Evolutionary conservation across 2,113 vertebrate genomes (phyloP), one percentile per base, ranked within the genome.

Genomic region (Oncorhynchus kisutch): DNA sequence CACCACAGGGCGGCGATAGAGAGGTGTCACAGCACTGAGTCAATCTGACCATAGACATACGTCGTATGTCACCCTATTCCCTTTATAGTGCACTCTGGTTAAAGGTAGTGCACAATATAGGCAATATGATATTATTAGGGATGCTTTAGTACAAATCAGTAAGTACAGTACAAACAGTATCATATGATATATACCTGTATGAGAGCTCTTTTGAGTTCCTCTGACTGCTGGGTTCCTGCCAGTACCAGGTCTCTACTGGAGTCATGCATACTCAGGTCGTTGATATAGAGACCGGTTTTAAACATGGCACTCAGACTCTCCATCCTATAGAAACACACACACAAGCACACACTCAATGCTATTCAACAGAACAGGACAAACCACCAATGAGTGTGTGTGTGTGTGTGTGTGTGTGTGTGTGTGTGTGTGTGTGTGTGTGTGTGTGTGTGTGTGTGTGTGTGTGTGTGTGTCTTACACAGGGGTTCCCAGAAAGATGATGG

Each of bases 191-290:
- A 57, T 79, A 93, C 92, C 93, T 93, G 93, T 77, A 93, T 93
- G 72, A 93, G 90, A 31, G 93, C 93, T 84, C 92, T 84, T 79
- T 93, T 93, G 39, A 94, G 88, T 85, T 93, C 93, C 81, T 94
- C 92, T 14, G 90, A 93, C 80, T 92, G 91, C 78, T 94, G 92
- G 0, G 90, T 94, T 39, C 93, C 91, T 1, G 92, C 92, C 80
- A 93, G 87, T 72, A 94, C 93, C 85, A 94, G 79, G 76, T 93
- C 92, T 84, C 93, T 90, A 81, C 92, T 94, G 79, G 92, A 94
- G 88, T 94, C 88, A 9, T 94, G 92, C 93, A 94, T 92, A 85
- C 93, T 94, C 64, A 92, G 87, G 81, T 94, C 93, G 64, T 93
- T 93, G 82, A 94, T 86, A 87, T 94, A 93, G 57, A 94, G 84